These are phyloP conservation scores for Tetramorium parvispinum DNA, from an alignment of 1,140 invertebrate species.

Conservation along the genomic window DNA sequence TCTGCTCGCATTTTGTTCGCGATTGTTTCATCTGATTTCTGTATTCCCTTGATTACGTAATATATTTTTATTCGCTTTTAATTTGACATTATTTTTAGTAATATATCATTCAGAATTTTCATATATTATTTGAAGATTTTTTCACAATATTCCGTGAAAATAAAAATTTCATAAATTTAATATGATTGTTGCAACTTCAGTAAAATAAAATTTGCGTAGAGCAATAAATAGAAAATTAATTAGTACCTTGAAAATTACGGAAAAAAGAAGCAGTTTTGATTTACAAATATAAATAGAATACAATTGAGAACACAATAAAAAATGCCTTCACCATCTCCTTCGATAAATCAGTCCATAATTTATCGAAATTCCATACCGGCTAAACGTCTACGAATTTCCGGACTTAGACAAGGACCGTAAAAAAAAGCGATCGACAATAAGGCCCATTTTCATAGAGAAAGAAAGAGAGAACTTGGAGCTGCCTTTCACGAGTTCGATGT, in stretches of 20 bases:
- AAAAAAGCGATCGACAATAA: constrained; percentile 20
- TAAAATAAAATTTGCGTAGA: neutral
- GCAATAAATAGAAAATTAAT: neutral
- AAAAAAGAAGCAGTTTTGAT: neutral
- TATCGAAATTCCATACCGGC: neutral
- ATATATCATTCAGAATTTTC: no score
- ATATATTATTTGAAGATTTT: neutral
- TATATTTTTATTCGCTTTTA: neutral
- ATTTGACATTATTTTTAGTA: neutral
- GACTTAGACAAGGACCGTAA: neutral
- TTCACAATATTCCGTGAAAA: no score
- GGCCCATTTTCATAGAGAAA: constrained; percentile 8
- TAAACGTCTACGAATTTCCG: constrained; percentile 27
- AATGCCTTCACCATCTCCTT: neutral
- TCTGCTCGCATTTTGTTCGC: neutral
- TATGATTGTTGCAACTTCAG: neutral
- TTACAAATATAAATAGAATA: neutral
- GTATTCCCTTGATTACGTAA: neutral
- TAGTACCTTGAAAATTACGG: neutral
- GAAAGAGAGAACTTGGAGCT: neutral
- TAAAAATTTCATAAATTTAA: neutral
- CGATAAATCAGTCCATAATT: neutral
- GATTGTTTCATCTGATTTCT: neutral
- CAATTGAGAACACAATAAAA: neutral
- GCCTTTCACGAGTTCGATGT: constrained; percentile 51